phyloP scores from a whole-genome alignment of 2,113 vertebrate genomes.

The Dascyllus trimaculatus region DNA sequence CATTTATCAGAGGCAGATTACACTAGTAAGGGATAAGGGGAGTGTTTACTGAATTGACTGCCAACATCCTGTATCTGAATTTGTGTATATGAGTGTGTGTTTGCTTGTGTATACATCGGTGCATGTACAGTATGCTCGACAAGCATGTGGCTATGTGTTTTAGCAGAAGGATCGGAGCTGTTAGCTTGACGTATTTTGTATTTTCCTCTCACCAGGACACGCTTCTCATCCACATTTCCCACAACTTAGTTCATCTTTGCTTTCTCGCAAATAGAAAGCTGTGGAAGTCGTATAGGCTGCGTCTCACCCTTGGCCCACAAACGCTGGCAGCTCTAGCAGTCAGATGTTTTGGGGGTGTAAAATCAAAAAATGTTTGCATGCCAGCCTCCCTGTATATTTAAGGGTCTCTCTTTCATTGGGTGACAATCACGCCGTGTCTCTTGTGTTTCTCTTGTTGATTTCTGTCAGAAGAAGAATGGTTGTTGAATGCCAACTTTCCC shows the following conservation, averaged over 20 bases:
- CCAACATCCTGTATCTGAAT: constrained; percentile 78
- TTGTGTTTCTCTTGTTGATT: constrained; percentile 79
- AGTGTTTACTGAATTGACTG: constrained; percentile 86
- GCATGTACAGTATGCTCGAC: constrained; percentile 50
- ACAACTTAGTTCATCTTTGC: constrained; percentile 52
- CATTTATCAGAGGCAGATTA: constrained; percentile 86
- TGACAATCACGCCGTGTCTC: constrained; percentile 79
- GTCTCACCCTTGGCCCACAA: constrained; percentile 65
- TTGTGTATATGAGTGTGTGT: constrained; percentile 69
- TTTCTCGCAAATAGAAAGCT: constrained; percentile 26
- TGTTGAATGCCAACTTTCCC: constrained; percentile 83
- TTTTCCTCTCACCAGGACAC: constrained; percentile 5
- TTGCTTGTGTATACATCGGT: constrained; percentile 66
- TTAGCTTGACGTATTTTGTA: constrained; percentile 48
- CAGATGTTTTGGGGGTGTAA: constrained; percentile 79
- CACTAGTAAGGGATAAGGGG: constrained; percentile 81
- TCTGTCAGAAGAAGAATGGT: constrained; percentile 82
- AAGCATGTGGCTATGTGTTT: constrained; percentile 54
- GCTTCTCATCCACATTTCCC: constrained; percentile 43
- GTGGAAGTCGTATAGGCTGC: constrained; percentile 35
- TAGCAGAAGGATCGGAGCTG: constrained; percentile 54
- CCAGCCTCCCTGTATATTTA: constrained; percentile 74
- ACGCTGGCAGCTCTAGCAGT: constrained; percentile 64
- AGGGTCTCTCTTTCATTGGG: constrained; percentile 76
- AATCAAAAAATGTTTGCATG: constrained; percentile 65